Evolutionary conservation across 2,113 vertebrate species (phyloP), one percentile per base, ranked within the genome.

Genomic region (Microtus richardsoni): DNA sequence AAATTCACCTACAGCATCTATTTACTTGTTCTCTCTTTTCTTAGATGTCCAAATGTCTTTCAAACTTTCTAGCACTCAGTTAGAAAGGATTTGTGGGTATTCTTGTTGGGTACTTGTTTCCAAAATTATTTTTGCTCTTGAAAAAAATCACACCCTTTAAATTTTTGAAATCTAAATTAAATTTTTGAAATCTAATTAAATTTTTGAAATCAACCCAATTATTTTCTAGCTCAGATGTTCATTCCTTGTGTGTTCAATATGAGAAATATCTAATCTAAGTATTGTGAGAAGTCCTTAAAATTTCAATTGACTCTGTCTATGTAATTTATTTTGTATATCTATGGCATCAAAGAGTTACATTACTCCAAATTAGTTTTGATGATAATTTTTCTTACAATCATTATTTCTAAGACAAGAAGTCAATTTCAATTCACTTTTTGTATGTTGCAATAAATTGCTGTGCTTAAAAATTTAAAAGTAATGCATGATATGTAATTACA

Each of bases 331-430:
- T 97, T 91, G 97, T 97, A 95, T 49, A 24, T 98, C 97, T 97
- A 96, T 93, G 96, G 88, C 96, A 98, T 98, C 96, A 98, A 98
- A 95, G 88, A 98, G 70, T 70, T 95, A 96, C 91, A 98, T 98
- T 97, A 98, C 58, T 97, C 95, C 96, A 97, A 97, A 98, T 98
- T 98, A 98, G 95, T 97, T 98, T 98, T 97, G 97, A 96, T 95
- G 96, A 97, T 97, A 86, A 79, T 96, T 93, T 98, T 97, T 96
- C 96, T 97, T 97, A 96, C 28, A 95, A 91, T 83, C 96, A 70
- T 97, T 95, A 88, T 78, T 95, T 96, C 78, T 62, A 91, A 52
- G 33, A 88, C 64, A 91, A 41, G 41, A 79, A 92, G 66, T 84
- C 47, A 64, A 95, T 93, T 98, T 95, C 64, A 95, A 90, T 54